Conservation (phyloP, 1,140 invertebrate species). For the Leptinotarsa lineolata region DNA sequence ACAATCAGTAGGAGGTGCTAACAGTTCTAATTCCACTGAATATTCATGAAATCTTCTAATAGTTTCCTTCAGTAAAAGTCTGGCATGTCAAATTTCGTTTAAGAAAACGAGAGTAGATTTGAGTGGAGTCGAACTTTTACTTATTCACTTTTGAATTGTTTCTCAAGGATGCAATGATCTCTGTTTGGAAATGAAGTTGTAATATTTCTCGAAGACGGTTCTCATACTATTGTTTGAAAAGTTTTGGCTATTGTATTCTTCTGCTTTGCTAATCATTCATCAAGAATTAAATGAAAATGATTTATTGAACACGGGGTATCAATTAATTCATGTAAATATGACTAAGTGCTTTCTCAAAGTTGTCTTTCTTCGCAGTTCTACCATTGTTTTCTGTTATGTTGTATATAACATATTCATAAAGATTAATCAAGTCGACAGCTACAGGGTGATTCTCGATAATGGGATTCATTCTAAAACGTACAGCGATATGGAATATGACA, state of each 20-base stretch:
- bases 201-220: neutral
- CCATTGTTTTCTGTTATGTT: no score
- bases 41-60: neutral
- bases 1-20: neutral
- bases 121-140: neutral
- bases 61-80: conserved; percentile 2
- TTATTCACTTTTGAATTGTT: neutral
- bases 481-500: no score
- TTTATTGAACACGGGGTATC: no score
- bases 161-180: conserved; percentile 1
- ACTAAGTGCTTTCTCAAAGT: no score
- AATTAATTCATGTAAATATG: no score
- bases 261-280: neutral
- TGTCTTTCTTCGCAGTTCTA: no score
- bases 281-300: no score
- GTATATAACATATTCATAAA: no score
- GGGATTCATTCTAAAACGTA: no score
- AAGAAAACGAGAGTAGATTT: neutral
- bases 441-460: no score
- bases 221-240: neutral
- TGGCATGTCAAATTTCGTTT: neutral
- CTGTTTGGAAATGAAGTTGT: neutral
- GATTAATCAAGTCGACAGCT: no score
- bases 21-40: neutral
- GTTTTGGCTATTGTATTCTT: neutral